These are phyloP conservation scores for Anhinga rufa DNA, from an alignment of 2,113 vertebrate genomes.

Conservation along the genomic window DNA sequence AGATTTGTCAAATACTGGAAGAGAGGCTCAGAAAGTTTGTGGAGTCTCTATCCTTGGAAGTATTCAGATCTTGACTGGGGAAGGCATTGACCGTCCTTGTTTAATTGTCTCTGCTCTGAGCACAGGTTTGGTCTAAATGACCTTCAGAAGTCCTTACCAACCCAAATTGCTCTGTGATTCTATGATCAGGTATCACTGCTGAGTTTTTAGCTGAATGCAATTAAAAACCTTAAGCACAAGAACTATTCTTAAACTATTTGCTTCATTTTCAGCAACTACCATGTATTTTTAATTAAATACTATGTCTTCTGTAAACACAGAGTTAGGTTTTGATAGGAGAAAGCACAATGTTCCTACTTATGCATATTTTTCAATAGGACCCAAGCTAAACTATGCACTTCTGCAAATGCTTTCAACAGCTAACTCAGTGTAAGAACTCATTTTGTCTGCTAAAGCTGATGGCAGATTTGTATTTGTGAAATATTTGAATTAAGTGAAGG, in stretches of 20 bases:
- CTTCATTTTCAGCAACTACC: background rate
- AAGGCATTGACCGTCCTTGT: background rate
- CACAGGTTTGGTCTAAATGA: fast-evolving
- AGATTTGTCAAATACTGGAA: background rate
- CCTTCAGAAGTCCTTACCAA: background rate
- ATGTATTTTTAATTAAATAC: background rate
- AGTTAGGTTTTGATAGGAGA: background rate
- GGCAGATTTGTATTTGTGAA: conserved; percentile 28
- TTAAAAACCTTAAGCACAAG: background rate
- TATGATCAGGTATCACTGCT: background rate
- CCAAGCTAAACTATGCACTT: background rate
- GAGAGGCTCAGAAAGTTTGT: background rate
- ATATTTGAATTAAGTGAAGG: conserved; percentile 36
- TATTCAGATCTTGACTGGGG: background rate
- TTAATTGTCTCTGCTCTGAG: background rate
- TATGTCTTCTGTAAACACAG: background rate
- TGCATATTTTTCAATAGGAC: background rate
- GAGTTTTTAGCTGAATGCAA: background rate
- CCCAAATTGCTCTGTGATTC: background rate
- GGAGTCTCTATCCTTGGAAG: background rate
- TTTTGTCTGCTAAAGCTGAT: conserved; percentile 21
- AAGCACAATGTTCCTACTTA: background rate
- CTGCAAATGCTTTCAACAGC: background rate
- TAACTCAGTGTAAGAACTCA: background rate
- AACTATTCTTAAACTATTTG: background rate